Conservation (phyloP, 1,140 invertebrate species). For the Drosophila insularis region DNA sequence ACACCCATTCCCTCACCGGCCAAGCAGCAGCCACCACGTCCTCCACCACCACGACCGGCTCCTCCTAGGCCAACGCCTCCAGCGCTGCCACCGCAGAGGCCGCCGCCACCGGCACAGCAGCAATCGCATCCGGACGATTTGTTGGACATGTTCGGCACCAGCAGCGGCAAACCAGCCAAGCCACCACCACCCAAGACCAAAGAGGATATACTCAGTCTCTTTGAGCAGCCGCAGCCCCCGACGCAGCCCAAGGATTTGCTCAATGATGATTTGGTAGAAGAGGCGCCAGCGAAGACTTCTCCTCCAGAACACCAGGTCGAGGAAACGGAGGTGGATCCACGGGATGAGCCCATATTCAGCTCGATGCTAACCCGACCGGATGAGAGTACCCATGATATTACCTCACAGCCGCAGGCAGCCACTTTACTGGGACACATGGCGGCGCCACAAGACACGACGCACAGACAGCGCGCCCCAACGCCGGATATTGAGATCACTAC, state of each 20-base stretch:
- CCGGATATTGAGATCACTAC: slow-evolving; percentile 81
- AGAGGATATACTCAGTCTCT: slow-evolving; percentile 87
- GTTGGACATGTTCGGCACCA: slow-evolving; percentile 83
- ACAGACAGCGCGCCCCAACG: slow-evolving; percentile 69
- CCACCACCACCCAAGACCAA: slow-evolving; percentile 84
- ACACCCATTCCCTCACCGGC: slow-evolving; percentile 57
- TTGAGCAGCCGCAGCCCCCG: slow-evolving; percentile 83
- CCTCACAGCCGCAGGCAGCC: slow-evolving; percentile 73
- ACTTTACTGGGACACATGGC: slow-evolving; percentile 43
- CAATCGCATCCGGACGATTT: slow-evolving; percentile 68
- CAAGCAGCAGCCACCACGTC: slow-evolving; percentile 69
- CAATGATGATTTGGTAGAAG: slow-evolving; percentile 83
- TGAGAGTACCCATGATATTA: slow-evolving; percentile 78
- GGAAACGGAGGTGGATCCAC: slow-evolving; percentile 3
- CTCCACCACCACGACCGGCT: slow-evolving; percentile 82
- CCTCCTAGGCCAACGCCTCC: slow-evolving; percentile 83
- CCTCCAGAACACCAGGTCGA: not conserved
- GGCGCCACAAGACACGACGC: slow-evolving; percentile 44
- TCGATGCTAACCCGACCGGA: slow-evolving; percentile 72
- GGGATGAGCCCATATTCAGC: slow-evolving; percentile 69
- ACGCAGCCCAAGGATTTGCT: slow-evolving; percentile 83
- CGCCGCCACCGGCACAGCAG: slow-evolving; percentile 43
- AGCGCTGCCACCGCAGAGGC: slow-evolving; percentile 60
- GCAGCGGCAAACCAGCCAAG: slow-evolving; percentile 71
- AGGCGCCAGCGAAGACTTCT: not conserved